A percentile compares a stretch with the other conserved stretches of the same genome.
phyloP scores from a whole-genome alignment of 2,888 invertebrate species.

The Scaptomyza tumidula region DNA sequence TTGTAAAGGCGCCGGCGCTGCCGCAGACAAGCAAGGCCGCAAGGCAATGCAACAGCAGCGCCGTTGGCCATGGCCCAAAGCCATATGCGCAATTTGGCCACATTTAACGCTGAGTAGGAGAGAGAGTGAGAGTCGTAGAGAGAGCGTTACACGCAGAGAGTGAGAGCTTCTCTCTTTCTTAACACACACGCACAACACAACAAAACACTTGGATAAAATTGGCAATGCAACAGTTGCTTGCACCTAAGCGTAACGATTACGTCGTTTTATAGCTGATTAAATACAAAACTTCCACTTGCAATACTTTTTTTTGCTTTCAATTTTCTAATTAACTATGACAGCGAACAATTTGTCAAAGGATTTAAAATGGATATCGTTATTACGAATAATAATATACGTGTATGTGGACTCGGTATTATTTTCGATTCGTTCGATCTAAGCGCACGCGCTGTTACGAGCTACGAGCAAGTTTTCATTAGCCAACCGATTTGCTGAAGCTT shows the following conservation, averaged over 20 bases:
- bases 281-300: conserved; percentile 32
- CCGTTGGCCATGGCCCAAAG: conserved; percentile 67
- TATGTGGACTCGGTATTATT: background rate
- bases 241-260: conserved; percentile 77
- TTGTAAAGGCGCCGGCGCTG: conserved; percentile 78
- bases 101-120: conserved; percentile 24
- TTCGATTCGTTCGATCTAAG: conserved; percentile 16
- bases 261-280: conserved; percentile 39
- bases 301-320: conserved; percentile 26
- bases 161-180: conserved; percentile 5
- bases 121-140: conserved; percentile 6
- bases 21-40: conserved; percentile 70
- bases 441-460: conserved; percentile 37
- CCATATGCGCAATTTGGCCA: conserved; percentile 34
- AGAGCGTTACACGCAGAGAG: too few species aligned
- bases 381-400: background rate
- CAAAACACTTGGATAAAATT: conserved; percentile 53
- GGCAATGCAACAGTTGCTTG: conserved; percentile 73
- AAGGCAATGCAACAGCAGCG: conserved; percentile 67
- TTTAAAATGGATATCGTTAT: background rate
- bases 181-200: conserved; percentile 28
- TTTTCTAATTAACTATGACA: background rate
- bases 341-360: conserved; percentile 10
- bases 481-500: conserved; percentile 67
- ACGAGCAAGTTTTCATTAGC: conserved; percentile 31